Base-by-base conservation (phyloP, 2,113 vertebrate species). In the Dolichallabes microphthalmus region DNA sequence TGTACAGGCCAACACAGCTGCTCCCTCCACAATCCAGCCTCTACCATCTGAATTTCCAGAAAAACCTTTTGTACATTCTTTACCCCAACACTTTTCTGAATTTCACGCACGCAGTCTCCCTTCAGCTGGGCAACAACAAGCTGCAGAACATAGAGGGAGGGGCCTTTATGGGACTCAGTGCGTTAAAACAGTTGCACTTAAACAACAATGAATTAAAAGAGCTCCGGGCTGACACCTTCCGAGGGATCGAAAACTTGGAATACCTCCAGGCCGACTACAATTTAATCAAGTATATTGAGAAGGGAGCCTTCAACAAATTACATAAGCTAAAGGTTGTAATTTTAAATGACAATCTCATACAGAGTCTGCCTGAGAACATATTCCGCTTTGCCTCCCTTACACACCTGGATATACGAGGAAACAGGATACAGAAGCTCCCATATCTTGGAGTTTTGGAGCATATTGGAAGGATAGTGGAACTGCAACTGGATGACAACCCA, bases 211-310 rank as follows among this genome's bases (percentile, higher is more conserved):
- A 99, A 95, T 94, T 99, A 90, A 99, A 98, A 94, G 94, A 97
- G 91, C 96, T 99, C 87, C 95, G 96, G 81, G 97, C 98, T 75
- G 98, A 99, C 95, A 98, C 97, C 92, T 99, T 99, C 92, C 94
- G 96, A 92, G 98, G 98, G 89, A 98, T 99, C 90, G 98, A 99
- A 93, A 99, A 98, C 94, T 95, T 99, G 97, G 98, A 99, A 93
- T 99, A 99, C 93, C 98, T 99, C 93, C 98, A 99, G 94, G 97
- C 98, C 87, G 98, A 99, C 96, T 99, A 99, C 95, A 99, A 99
- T 95, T 95, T 99, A 95, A 99, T 99, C 91, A 98, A 97, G 94
- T 97, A 96, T 94, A 98, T 99, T 89, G 98, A 99, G 93, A 96
- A 97, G 68, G 98, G 98, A 94, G 96, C 98, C 87, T 99, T 99